phyloP scores from a whole-genome alignment of 92 coral and sea anemone genomes.

The Galaxea fascicularis region DNA sequence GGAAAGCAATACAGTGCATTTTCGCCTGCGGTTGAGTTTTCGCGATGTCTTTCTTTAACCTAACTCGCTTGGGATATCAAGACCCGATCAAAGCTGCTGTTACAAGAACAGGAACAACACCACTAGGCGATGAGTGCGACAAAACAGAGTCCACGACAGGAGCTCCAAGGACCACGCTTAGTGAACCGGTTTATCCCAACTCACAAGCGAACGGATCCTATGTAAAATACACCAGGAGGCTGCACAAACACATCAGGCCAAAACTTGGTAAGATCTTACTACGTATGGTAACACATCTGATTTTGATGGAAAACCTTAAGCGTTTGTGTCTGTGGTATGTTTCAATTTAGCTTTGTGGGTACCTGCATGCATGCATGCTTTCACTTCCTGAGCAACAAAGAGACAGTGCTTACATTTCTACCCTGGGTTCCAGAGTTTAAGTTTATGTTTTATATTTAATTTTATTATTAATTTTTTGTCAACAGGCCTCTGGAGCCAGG shows the following conservation, averaged over 20 bases:
- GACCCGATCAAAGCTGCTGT: constrained; percentile 90
- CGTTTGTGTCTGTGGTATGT: too few species aligned
- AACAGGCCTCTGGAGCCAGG: too few species aligned
- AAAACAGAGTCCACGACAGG: constrained; percentile 35
- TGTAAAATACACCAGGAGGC: constrained; percentile 88
- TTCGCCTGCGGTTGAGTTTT: not conserved
- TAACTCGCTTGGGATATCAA: constrained; percentile 91
- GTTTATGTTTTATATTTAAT: too few species aligned
- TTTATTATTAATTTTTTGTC: too few species aligned
- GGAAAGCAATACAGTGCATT: not conserved
- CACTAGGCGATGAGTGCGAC: constrained; percentile 11
- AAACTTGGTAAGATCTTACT: constrained; percentile 69
- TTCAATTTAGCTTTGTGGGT: too few species aligned
- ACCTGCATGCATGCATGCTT: too few species aligned
- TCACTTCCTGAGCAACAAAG: too few species aligned
- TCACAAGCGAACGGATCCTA: constrained; percentile 96
- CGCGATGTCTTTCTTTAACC: constrained; percentile 93
- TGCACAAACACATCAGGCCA: constrained; percentile 94
- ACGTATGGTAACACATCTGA: too few species aligned
- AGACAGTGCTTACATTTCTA: too few species aligned
- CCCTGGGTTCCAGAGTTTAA: too few species aligned
- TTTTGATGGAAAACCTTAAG: too few species aligned
- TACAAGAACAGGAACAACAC: constrained; percentile 50
- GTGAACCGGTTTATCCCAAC: constrained; percentile 89
- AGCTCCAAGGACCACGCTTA: constrained; percentile 64